A percentile compares a stretch with the other conserved stretches of the same genome.
phyloP scores from a whole-genome alignment of 1,140 invertebrate species.

The Penaeus chinensis region DNA sequence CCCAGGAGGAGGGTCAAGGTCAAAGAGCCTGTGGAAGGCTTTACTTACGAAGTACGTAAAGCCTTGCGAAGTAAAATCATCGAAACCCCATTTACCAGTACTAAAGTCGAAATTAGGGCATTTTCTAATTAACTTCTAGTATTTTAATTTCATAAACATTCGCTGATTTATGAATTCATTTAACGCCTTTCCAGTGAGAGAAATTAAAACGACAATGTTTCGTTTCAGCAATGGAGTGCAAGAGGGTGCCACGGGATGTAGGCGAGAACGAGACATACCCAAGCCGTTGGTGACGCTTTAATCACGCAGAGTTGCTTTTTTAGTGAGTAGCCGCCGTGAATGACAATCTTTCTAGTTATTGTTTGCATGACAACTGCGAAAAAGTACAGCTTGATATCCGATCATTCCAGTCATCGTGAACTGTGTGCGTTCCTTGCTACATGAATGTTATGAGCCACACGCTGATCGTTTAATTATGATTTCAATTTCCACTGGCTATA shows the following conservation, averaged over 20 bases:
- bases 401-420: constrained; percentile 22
- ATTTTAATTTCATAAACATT: too few species aligned
- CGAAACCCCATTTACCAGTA: too few species aligned
- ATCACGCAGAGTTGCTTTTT: neutral
- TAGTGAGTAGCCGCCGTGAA: constrained; percentile 17
- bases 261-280: neutral
- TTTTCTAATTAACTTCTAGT: too few species aligned
- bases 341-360: neutral
- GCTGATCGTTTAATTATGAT: neutral
- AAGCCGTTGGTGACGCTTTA: constrained; percentile 5
- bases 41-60: too few species aligned
- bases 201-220: constrained; percentile 28
- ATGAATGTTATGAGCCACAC: neutral
- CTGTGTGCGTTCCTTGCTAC: neutral
- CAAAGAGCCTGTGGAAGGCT: too few species aligned
- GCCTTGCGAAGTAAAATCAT: too few species aligned
- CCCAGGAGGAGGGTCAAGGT: too few species aligned
- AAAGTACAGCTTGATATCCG: constrained; percentile 23
- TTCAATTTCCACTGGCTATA: too few species aligned
- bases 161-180: too few species aligned
- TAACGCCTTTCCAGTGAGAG: too few species aligned
- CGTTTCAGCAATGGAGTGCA: neutral
- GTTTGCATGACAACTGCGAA: neutral
- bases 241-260: neutral
- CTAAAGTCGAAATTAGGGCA: too few species aligned